These are phyloP conservation scores for Pantherophis vulpinus DNA, from an alignment of 2,797 vertebrate species.

Conservation along the genomic window DNA sequence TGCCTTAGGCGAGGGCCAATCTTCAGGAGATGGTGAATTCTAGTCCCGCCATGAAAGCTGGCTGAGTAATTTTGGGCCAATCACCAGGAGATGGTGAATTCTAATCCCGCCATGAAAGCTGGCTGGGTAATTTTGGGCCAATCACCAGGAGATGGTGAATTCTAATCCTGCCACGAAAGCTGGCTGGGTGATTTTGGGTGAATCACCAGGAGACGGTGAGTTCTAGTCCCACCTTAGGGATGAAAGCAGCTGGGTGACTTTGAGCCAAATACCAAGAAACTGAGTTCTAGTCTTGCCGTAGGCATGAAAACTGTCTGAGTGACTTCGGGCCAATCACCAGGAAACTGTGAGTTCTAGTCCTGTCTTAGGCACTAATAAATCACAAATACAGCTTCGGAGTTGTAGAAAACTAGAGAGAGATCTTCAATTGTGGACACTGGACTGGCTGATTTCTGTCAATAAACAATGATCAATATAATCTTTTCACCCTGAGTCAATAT, in stretches of 20 bases:
- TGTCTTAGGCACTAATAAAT: background rate
- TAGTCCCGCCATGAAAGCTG: no score
- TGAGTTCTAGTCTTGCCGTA: background rate
- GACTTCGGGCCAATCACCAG: background rate
- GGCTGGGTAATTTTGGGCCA: no score
- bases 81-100: no score
- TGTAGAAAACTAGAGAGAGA: background rate
- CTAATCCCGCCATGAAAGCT: no score
- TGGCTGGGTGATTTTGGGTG: background rate
- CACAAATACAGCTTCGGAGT: background rate
- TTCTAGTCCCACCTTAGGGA: no score
- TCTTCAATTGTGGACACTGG: background rate
- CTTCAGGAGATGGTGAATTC: no score
- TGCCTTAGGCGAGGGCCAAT: no score
- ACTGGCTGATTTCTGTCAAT: background rate
- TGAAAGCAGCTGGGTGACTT: no score
- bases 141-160: no score
- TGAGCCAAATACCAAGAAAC: no score
- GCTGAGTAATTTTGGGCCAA: no score
- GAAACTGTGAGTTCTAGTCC: background rate
- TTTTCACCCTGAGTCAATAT: background rate
- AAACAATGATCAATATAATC: background rate
- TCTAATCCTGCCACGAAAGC: background rate
- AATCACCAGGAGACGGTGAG: no score
- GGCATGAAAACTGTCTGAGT: background rate